phyloP scores from a whole-genome alignment of 2,113 vertebrate species.

The Numenius arquata region DNA sequence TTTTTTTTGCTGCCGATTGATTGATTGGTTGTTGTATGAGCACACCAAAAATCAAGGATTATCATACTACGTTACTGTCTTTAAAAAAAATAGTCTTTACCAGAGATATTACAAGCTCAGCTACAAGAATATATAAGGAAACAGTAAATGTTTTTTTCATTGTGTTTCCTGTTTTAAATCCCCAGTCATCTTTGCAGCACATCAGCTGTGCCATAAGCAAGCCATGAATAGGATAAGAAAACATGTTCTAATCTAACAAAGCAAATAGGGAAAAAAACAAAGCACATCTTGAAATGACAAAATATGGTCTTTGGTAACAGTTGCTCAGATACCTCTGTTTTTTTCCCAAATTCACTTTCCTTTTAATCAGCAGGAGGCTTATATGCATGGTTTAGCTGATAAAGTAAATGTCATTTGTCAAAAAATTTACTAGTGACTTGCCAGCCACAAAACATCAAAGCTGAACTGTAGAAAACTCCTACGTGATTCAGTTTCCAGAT shows the following conservation, averaged over 20 bases:
- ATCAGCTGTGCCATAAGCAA: background rate
- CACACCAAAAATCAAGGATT: background rate
- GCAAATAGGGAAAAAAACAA: background rate
- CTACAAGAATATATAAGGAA: background rate
- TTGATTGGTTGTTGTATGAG: background rate
- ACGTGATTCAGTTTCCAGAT: slow-evolving; percentile 39
- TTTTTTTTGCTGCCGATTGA: background rate
- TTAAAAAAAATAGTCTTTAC: background rate
- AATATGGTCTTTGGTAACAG: background rate
- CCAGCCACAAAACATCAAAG: slow-evolving; percentile 41
- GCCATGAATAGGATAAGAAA: background rate
- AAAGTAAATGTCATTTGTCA: slow-evolving; percentile 53
- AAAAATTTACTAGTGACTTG: slow-evolving; percentile 43
- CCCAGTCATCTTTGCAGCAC: background rate
- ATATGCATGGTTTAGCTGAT: slow-evolving; percentile 38
- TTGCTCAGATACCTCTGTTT: background rate
- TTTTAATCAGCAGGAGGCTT: slow-evolving; percentile 40
- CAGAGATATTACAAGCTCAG: background rate
- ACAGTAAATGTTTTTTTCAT: background rate
- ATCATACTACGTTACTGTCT: background rate
- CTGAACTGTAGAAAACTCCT: slow-evolving; percentile 28
- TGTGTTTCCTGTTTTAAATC: slow-evolving; percentile 1
- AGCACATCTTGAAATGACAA: slow-evolving; percentile 18
- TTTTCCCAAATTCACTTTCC: background rate
- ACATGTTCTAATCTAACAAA: background rate